phyloP scores from a whole-genome alignment of 2,797 vertebrate species.

The Oceanodroma leucorhoa region DNA sequence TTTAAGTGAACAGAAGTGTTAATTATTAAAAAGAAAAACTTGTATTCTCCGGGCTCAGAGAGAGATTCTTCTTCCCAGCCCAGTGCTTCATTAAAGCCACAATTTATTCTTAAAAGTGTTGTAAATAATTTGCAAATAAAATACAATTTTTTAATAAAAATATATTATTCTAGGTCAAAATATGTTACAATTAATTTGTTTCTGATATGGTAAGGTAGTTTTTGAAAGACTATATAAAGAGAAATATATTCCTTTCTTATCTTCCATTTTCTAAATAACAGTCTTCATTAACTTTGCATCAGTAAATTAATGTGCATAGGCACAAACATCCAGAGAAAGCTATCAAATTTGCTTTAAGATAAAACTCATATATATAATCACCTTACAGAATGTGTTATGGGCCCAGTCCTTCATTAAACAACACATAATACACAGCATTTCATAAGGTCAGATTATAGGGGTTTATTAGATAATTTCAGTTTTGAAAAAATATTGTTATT shows the following conservation, averaged over 20 bases:
- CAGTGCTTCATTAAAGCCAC: not conserved
- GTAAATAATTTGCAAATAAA: not conserved
- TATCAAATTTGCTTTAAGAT: not conserved
- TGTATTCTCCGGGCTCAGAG: not conserved
- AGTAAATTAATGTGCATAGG: not conserved
- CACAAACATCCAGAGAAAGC: not conserved
- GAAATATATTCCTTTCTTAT: not conserved
- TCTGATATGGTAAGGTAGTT: not conserved
- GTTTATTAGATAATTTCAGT: not conserved
- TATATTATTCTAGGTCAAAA: not conserved
- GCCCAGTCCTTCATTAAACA: not conserved
- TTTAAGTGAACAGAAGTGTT: not conserved
- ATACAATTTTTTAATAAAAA: not conserved
- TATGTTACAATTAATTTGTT: not conserved
- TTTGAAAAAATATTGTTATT: slow-evolving; percentile 20
- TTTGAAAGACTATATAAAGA: not conserved
- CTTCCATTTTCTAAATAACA: not conserved
- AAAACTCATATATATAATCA: not conserved
- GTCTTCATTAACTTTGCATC: not conserved
- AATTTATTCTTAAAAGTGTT: not conserved
- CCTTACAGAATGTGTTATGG: not conserved
- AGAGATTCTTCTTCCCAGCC: not conserved
- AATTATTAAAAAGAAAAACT: not conserved
- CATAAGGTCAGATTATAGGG: not conserved
- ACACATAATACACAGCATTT: not conserved